phyloP scores from a whole-genome alignment of 2,113 vertebrate genomes.

The Eolophus roseicapilla region DNA sequence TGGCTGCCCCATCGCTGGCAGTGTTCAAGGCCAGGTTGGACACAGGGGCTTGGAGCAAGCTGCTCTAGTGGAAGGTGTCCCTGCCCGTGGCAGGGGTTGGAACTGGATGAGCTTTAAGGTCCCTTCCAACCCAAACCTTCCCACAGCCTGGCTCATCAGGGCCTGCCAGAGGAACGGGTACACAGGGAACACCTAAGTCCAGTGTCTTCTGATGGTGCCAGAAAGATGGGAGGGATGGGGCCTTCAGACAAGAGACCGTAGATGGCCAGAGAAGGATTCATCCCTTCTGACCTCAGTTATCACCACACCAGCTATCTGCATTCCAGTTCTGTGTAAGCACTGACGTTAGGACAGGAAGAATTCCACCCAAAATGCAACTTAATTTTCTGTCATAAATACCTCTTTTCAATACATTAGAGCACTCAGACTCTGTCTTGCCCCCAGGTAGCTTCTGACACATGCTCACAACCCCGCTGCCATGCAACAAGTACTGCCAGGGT shows the following conservation, averaged over 20 bases:
- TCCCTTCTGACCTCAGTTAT: not conserved
- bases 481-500: not conserved
- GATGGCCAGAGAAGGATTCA: not conserved
- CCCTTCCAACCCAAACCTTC: not conserved
- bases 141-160: not conserved
- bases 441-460: not conserved
- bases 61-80: not conserved
- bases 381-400: not conserved
- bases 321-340: not conserved
- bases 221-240: not conserved
- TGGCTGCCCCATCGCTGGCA: not conserved
- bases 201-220: not conserved
- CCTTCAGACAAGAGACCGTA: not conserved
- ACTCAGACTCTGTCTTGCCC: not conserved
- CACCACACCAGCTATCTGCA: not conserved
- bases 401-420: not conserved
- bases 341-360: not conserved
- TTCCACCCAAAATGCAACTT: not conserved
- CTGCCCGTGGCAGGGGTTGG: not conserved
- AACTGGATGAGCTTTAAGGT: not conserved
- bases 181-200: too few species aligned
- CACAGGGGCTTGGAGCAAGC: too few species aligned
- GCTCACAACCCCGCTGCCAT: rapidly evolving
- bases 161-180: not conserved
- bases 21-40: too few species aligned